phyloP scores from a whole-genome alignment of 2,888 invertebrate species.

The Stegophylla sp. region DNA sequence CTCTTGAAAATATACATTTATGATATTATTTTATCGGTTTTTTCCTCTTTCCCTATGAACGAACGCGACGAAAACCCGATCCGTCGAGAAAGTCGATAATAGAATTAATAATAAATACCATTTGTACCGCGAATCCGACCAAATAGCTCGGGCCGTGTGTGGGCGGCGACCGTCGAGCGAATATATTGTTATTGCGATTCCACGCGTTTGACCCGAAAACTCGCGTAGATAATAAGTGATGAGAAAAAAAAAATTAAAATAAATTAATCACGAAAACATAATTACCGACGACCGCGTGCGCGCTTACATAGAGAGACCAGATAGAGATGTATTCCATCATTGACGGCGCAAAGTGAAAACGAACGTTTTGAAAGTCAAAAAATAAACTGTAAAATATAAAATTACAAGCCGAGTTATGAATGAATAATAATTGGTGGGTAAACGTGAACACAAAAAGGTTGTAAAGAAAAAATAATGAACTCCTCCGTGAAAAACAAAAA shows the following conservation, averaged over 20 bases:
- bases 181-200: background rate
- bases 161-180: background rate
- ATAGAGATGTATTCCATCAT: background rate
- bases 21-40: too few relatives aligned
- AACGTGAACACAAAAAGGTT: background rate
- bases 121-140: too few relatives aligned
- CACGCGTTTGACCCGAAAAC: background rate
- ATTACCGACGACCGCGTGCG: too few relatives aligned
- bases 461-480: background rate
- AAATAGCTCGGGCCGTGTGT: too few relatives aligned
- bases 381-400: background rate
- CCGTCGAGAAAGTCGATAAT: background rate
- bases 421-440: background rate
- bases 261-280: background rate
- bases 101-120: too few relatives aligned
- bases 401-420: background rate
- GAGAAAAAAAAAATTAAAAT: background rate
- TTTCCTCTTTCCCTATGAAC: too few relatives aligned
- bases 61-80: background rate
- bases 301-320: background rate
- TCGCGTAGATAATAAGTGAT: background rate
- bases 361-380: background rate
- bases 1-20: too few relatives aligned
- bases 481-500: background rate
- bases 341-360: background rate